Percentiles rank a stretch among this genome's conserved stretches.
phyloP scores from a whole-genome alignment of 2,113 vertebrate genomes.

The Colinus virginianus region DNA sequence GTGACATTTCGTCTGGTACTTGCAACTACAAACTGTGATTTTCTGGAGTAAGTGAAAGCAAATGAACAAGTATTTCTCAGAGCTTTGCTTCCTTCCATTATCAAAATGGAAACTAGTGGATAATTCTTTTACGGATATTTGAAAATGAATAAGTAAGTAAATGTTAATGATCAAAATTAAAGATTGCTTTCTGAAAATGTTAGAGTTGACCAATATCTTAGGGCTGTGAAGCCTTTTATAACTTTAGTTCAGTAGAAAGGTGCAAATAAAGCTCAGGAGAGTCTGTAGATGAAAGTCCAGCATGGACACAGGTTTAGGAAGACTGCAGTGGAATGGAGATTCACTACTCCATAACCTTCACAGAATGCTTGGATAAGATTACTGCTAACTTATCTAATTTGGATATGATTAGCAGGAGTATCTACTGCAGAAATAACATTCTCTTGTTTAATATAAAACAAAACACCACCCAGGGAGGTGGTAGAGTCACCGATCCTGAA shows the following conservation, averaged over 20 bases:
- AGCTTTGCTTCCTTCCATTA: not conserved
- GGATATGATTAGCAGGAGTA: not conserved
- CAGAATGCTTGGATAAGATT: not conserved
- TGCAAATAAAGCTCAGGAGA: not conserved
- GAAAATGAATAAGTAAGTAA: not conserved
- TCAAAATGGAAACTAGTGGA: rapidly evolving
- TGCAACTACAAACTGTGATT: not conserved
- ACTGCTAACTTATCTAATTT: not conserved
- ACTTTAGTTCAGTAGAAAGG: not conserved
- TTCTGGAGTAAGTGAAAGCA: not conserved
- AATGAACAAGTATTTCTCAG: not conserved
- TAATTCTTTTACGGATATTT: not conserved
- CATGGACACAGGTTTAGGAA: not conserved
- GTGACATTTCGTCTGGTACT: not conserved
- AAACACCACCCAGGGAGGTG: not conserved
- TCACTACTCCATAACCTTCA: not conserved
- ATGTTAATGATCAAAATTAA: not conserved
- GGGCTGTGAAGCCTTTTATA: not conserved
- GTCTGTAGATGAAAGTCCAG: not conserved
- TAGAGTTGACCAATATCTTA: rapidly evolving
- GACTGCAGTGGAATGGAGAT: not conserved
- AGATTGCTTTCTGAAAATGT: not conserved
- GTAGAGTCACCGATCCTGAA: too few species aligned
- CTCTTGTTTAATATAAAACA: not conserved
- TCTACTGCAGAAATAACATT: not conserved